Percentiles rank a stretch among this genome's conserved stretches.
phyloP scores from a whole-genome alignment of 2,888 invertebrate genomes.

The Drosophila colorata region DNA sequence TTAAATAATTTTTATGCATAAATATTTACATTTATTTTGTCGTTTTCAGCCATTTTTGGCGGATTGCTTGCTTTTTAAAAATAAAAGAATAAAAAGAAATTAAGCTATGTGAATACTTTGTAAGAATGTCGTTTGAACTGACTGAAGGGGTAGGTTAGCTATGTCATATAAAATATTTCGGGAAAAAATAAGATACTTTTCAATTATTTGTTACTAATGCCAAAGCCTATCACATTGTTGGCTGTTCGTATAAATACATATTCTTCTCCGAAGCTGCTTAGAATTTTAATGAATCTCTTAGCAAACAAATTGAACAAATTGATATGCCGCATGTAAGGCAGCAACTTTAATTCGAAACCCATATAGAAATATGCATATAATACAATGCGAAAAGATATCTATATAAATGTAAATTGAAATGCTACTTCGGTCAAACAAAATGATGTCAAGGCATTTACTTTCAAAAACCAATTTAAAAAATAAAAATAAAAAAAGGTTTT shows the following conservation, averaged over 20 bases:
- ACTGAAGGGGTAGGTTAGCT: slow-evolving; percentile 1
- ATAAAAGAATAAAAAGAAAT: too few relatives aligned
- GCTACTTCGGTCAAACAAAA: slow-evolving; percentile 43
- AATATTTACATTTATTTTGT: slow-evolving; percentile 53
- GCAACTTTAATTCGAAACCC: slow-evolving; percentile 11
- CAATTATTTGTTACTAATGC: background rate
- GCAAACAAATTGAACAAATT: slow-evolving; percentile 17
- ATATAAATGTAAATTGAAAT: slow-evolving; percentile 47
- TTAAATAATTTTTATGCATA: slow-evolving; percentile 53
- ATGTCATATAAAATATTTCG: background rate
- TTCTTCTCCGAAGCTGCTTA: slow-evolving; percentile 9
- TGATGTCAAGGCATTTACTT: slow-evolving; percentile 75
- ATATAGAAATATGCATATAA: slow-evolving; percentile 34
- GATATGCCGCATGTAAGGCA: slow-evolving; percentile 24
- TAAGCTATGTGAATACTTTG: background rate
- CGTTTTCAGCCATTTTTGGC: slow-evolving; percentile 22
- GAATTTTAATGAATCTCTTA: slow-evolving; percentile 33
- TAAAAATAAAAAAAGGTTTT: slow-evolving; percentile 35
- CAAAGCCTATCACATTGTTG: background rate
- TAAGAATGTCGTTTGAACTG: background rate
- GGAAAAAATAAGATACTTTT: background rate
- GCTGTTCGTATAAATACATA: background rate
- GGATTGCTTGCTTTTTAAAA: slow-evolving; percentile 30
- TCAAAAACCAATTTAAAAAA: slow-evolving; percentile 63
- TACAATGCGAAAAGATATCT: slow-evolving; percentile 24